phyloP scores from a whole-genome alignment of 2,888 invertebrate species.

The Trachelus troglodyta region DNA sequence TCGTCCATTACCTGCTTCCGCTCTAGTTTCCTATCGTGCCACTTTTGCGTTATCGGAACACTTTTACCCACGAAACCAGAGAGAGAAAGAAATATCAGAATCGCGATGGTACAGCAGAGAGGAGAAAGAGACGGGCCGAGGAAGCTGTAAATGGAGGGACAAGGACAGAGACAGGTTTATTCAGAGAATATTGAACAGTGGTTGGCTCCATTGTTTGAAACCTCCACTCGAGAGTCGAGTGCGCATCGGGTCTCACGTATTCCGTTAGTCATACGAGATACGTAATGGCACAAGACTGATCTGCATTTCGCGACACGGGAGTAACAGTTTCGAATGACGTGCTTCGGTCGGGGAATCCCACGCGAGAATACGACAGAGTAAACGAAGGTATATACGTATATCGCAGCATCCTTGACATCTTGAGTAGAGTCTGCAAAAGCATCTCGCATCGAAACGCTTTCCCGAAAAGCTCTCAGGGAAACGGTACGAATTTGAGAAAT shows the following conservation, averaged over 20 bases:
- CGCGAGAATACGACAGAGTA: background rate
- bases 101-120: background rate
- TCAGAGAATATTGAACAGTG: background rate
- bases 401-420: background rate
- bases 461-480: background rate
- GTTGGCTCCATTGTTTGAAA: background rate
- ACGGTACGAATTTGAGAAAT: background rate
- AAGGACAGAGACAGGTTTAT: constrained; percentile 4
- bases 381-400: background rate
- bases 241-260: constrained; percentile 13
- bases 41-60: background rate
- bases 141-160: background rate
- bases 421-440: background rate
- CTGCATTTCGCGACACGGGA: background rate
- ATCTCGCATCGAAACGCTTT: background rate
- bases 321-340: background rate
- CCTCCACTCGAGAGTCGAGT: constrained; percentile 10
- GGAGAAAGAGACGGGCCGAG: background rate
- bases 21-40: background rate
- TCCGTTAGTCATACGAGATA: background rate
- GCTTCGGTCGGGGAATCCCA: background rate
- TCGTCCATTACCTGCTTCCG: background rate
- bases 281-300: background rate
- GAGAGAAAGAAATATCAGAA: too few relatives aligned
- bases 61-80: background rate